Evolutionary conservation across 2,888 invertebrate species (phyloP).

Genomic region (Ophion costatus): DNA sequence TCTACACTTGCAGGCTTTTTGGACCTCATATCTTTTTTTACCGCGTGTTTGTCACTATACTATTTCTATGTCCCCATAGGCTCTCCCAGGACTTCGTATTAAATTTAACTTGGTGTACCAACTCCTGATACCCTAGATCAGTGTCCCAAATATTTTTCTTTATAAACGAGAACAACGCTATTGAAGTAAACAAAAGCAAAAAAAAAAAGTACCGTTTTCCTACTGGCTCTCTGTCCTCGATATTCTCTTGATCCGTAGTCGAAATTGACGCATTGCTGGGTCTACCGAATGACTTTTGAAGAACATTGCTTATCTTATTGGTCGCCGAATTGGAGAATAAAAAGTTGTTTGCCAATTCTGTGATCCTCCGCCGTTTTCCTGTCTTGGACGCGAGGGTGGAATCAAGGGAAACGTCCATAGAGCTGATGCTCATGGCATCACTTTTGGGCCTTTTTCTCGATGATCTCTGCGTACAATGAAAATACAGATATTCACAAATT

Average conservation of each 20-base stretch:
- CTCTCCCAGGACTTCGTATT: too few species aligned
- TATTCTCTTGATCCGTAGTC: slow-evolving; percentile 72
- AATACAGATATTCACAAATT: not conserved
- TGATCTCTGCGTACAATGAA: slow-evolving; percentile 73
- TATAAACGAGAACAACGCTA: not conserved
- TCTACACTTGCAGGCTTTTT: too few species aligned
- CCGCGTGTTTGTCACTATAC: too few species aligned
- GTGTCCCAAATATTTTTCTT: not conserved
- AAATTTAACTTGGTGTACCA: too few species aligned
- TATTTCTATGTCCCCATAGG: too few species aligned
- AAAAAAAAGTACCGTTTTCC: slow-evolving; percentile 58
- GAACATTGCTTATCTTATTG: slow-evolving; percentile 68
- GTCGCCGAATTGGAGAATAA: slow-evolving; percentile 73
- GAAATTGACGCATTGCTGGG: slow-evolving; percentile 72
- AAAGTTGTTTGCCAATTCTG: slow-evolving; percentile 79
- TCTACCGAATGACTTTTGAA: slow-evolving; percentile 74
- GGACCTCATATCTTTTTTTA: too few species aligned
- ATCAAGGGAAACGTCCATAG: slow-evolving; percentile 81
- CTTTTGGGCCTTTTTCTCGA: slow-evolving; percentile 80
- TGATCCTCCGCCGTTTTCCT: slow-evolving; percentile 79
- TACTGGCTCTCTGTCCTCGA: slow-evolving; percentile 53
- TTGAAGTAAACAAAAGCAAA: not conserved
- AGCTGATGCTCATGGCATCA: slow-evolving; percentile 79
- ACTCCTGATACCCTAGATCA: too few species aligned
- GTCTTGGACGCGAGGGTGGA: slow-evolving; percentile 70